Base-by-base conservation (phyloP, 2,888 invertebrate genomes). In the Lordiphosa fenestrarum region DNA sequence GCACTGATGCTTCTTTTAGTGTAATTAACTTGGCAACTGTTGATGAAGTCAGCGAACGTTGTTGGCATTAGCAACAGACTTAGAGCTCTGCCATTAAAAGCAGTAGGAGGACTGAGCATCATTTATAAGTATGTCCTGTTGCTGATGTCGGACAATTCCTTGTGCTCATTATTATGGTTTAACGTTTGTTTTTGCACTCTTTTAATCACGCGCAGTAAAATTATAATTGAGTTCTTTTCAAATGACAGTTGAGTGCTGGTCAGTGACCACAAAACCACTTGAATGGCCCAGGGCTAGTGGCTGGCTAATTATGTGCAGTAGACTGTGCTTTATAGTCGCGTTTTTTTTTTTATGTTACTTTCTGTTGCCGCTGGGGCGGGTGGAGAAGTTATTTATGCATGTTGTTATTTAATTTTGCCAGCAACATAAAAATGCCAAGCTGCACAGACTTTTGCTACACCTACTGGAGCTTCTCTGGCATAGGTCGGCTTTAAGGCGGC, bases 161-260 rank as follows among this genome's bases (percentile, higher is more conserved):
- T 47, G 35, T 44, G 38, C 38, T 30, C 37, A 3, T 2, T 2
- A n/a, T 38, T 6, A 13, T 33, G 6, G 6, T 3, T 19, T 21
- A 15, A 47, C 9, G n/a, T 37, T 19, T 25, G 50, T 44, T 21
- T 54, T 60, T 51, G 59, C 58, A 50, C 44, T 56, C 58, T 62
- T 75, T 80, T 80, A 76, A 73, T 76, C 81, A 73, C 47, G 58
- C 49, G 57, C 67, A 72, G 74, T 81, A 73, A 80, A 80, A 30
- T 76, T 67, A 77, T 83, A 80, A 80, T 83, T 83, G 74, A 76
- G 83, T 83, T 72, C 80, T 67, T 74, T 82, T 80, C 77, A 83
- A 68, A 68, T 64, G 64, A 60, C 62, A 75, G 61, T 58, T 59
- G 58, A 61, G 38, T 73, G 47, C 37, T 63, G 81, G 74, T 74